These are phyloP conservation scores for Ceratotherium simum DNA, from an alignment of 2,113 vertebrate genomes.

Conservation along the genomic window DNA sequence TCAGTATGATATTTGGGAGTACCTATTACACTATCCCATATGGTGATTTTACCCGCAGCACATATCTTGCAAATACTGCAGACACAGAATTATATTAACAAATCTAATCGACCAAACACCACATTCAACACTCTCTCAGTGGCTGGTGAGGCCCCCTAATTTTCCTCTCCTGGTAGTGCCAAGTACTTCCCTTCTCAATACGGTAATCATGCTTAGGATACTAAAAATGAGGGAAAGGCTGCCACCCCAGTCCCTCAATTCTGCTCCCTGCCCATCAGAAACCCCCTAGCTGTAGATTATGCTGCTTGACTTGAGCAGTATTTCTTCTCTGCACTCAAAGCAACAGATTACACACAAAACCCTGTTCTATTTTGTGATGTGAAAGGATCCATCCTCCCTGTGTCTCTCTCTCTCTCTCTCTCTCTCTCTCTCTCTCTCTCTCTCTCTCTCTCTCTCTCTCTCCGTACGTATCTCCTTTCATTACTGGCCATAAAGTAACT, in stretches of 20 bases:
- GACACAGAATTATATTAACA: slow-evolving; percentile 46
- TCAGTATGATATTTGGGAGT: not conserved
- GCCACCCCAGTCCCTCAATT: not conserved
- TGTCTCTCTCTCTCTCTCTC: not conserved
- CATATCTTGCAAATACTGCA: not conserved
- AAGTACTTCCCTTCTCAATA: not conserved
- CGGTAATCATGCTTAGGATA: not conserved
- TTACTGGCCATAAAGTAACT: not conserved
- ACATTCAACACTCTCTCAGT: not conserved
- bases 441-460: not conserved
- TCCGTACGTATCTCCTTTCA: not conserved
- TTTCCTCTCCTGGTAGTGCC: not conserved
- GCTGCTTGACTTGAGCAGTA: not conserved
- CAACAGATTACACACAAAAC: not conserved
- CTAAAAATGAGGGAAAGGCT: not conserved
- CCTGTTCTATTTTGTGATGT: not conserved
- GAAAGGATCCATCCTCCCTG: not conserved
- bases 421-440: not conserved
- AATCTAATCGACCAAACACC: not conserved
- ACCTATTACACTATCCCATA: not conserved
- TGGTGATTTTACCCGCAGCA: slow-evolving; percentile 38
- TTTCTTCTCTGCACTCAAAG: not conserved
- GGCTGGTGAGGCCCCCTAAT: slow-evolving; percentile 13
- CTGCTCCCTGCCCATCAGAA: not conserved
- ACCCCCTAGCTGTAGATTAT: not conserved